Percentiles rank a stretch among this genome's conserved stretches.
These are phyloP conservation scores for Bucorvus abyssinicus DNA, from an alignment of 2,797 vertebrate species.

Conservation along the genomic window DNA sequence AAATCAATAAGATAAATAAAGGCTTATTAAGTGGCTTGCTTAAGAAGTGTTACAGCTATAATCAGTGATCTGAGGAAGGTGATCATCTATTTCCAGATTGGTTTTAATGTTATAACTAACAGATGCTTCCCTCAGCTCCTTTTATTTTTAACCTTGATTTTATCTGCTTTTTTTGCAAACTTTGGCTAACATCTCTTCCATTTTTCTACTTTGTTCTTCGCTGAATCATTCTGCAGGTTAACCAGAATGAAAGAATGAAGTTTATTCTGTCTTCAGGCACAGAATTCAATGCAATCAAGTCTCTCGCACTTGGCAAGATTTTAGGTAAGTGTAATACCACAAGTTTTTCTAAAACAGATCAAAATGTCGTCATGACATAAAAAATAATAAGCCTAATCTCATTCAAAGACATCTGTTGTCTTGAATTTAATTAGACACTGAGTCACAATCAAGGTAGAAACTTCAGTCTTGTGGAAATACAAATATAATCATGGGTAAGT, in stretches of 20 bases:
- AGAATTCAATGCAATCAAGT: slow-evolving; percentile 86
- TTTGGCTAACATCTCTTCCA: neutral
- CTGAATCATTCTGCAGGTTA: slow-evolving; percentile 79
- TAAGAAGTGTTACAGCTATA: neutral
- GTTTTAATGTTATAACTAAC: neutral
- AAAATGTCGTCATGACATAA: neutral
- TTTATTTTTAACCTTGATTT: neutral
- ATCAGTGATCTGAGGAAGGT: neutral
- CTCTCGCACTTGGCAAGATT: slow-evolving; percentile 86
- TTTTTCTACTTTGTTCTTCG: neutral
- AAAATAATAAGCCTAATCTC: neutral
- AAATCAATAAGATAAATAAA: neutral
- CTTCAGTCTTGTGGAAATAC: slow-evolving; percentile 34
- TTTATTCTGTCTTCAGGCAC: slow-evolving; percentile 84
- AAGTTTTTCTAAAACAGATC: neutral
- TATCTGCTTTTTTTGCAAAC: neutral
- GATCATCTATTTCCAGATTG: neutral
- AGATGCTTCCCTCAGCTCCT: neutral
- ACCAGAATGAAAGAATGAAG: slow-evolving; percentile 80
- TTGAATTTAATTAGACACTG: slow-evolving; percentile 50
- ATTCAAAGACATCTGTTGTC: slow-evolving; percentile 12
- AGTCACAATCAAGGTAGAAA: slow-evolving; percentile 45
- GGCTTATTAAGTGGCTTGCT: neutral
- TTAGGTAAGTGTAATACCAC: slow-evolving; percentile 77
- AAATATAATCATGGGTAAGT: slow-evolving; percentile 5